Evolutionary conservation across 2,797 vertebrate species (phyloP).

Genomic region (Botia kubotai): DNA sequence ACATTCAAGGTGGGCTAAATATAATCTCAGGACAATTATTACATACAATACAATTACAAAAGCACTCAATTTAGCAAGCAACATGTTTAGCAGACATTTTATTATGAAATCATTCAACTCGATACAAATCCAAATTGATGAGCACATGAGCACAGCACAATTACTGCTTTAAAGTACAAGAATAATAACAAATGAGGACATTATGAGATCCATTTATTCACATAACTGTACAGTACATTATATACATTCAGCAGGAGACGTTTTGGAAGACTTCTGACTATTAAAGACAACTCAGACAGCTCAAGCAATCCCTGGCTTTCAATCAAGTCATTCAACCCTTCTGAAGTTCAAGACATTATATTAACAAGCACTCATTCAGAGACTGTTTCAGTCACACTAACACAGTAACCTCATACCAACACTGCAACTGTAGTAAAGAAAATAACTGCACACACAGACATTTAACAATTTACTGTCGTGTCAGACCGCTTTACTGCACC

Average conservation of each 20-base stretch:
- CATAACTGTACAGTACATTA: constrained; percentile 69
- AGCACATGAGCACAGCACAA: constrained; percentile 16
- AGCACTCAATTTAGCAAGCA: background rate
- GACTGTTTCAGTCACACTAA: constrained; percentile 16
- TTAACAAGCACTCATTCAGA: constrained; percentile 27
- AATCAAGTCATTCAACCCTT: constrained; percentile 18
- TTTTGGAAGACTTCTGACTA: constrained; percentile 71
- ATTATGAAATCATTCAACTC: constrained; percentile 41
- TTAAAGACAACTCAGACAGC: constrained; percentile 55
- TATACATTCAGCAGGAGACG: constrained; percentile 76
- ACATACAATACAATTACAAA: background rate
- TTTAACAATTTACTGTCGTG: background rate
- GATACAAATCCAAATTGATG: constrained; percentile 33
- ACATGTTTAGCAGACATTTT: constrained; percentile 42
- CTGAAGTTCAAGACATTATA: constrained; percentile 37
- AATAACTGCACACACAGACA: background rate
- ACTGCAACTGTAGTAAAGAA: background rate
- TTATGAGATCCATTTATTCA: constrained; percentile 69
- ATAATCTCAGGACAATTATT: too few relatives aligned
- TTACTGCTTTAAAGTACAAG: constrained; percentile 12
- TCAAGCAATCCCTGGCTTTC: constrained; percentile 62
- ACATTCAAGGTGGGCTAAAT: too few relatives aligned
- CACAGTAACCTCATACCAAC: constrained; percentile 8
- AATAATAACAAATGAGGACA: constrained; percentile 17
- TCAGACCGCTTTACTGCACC: constrained; percentile 25